Evolutionary conservation across 2,113 vertebrate species (phyloP).

Genomic region (Hirundichthys speculiger): DNA sequence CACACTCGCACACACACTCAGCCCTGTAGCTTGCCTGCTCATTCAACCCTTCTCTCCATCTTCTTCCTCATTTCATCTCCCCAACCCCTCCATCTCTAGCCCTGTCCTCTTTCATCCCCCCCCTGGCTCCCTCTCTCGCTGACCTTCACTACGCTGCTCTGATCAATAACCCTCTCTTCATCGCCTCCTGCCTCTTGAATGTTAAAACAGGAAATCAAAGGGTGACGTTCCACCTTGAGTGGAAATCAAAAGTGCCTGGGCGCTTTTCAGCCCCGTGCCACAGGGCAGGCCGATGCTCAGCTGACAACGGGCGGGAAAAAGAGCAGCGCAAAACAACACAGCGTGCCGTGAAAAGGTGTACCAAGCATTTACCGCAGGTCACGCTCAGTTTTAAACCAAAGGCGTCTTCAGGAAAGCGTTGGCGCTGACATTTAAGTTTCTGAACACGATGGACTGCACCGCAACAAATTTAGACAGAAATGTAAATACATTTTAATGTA

Average conservation of each 20-base stretch:
- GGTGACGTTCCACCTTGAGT: slow-evolving; percentile 92
- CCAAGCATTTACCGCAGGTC: slow-evolving; percentile 4
- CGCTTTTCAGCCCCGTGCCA: slow-evolving; percentile 82
- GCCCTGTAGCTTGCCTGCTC: slow-evolving; percentile 58
- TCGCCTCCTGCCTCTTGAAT: slow-evolving; percentile 83
- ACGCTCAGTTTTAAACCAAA: slow-evolving; percentile 3
- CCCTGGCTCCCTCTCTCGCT: slow-evolving; percentile 65
- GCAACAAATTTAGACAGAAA: neutral
- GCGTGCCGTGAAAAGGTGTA: slow-evolving; percentile 9
- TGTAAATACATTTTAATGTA: no score
- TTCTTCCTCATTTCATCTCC: slow-evolving; percentile 69
- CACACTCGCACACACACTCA: slow-evolving; percentile 9
- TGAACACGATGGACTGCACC: neutral
- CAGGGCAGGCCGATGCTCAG: slow-evolving; percentile 58
- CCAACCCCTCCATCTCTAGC: slow-evolving; percentile 54
- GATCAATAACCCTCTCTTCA: slow-evolving; percentile 91
- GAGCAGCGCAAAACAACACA: slow-evolving; percentile 46
- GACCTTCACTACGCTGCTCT: slow-evolving; percentile 91
- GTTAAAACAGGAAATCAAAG: slow-evolving; percentile 94
- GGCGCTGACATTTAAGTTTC: neutral
- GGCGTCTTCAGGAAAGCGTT: neutral
- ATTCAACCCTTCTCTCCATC: slow-evolving; percentile 67
- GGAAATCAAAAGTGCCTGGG: slow-evolving; percentile 96
- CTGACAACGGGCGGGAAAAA: slow-evolving; percentile 48
- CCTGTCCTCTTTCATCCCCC: slow-evolving; percentile 69